Conservation (phyloP, 2,888 invertebrate genomes). For the Pimpla rufipes region DNA sequence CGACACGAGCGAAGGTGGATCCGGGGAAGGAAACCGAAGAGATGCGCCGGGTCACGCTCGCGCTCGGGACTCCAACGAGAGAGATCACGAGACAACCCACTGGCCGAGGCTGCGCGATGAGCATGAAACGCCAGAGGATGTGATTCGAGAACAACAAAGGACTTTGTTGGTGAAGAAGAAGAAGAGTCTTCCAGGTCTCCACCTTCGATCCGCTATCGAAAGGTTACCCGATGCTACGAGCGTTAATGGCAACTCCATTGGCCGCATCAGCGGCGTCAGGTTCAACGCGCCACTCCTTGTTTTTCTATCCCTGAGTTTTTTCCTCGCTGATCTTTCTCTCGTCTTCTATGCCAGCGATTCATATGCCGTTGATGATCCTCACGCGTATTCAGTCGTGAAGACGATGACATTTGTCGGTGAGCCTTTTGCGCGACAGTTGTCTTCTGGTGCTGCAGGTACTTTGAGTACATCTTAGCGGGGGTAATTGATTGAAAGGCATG, state of each 20-base stretch:
- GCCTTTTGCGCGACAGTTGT: conserved; percentile 14
- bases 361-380: conserved; percentile 19
- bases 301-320: conserved; percentile 33
- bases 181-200: conserved; percentile 29
- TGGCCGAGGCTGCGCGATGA: conserved; percentile 30
- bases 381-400: conserved; percentile 8
- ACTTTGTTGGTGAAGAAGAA: conserved; percentile 44
- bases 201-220: conserved; percentile 59
- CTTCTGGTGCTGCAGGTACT: not conserved
- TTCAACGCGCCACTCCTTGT: conserved; percentile 36
- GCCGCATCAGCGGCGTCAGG: conserved; percentile 15
- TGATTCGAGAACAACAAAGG: conserved; percentile 46
- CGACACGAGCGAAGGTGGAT: not conserved
- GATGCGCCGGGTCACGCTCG: conserved; percentile 55
- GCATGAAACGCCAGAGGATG: conserved; percentile 46
- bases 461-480: not conserved
- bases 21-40: conserved; percentile 17
- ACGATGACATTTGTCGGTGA: conserved; percentile 64
- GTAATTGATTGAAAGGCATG: not conserved
- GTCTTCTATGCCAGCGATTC: conserved; percentile 38
- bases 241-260: conserved; percentile 58
- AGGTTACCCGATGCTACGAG: conserved; percentile 54
- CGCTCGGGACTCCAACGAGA: conserved; percentile 39
- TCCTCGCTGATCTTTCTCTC: conserved; percentile 33
- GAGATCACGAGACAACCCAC: conserved; percentile 54